A percentile compares a stretch with the other conserved stretches of the same genome.
Evolutionary conservation across 2,113 vertebrate genomes (phyloP).

Genomic region (Circaetus cinerascens): DNA sequence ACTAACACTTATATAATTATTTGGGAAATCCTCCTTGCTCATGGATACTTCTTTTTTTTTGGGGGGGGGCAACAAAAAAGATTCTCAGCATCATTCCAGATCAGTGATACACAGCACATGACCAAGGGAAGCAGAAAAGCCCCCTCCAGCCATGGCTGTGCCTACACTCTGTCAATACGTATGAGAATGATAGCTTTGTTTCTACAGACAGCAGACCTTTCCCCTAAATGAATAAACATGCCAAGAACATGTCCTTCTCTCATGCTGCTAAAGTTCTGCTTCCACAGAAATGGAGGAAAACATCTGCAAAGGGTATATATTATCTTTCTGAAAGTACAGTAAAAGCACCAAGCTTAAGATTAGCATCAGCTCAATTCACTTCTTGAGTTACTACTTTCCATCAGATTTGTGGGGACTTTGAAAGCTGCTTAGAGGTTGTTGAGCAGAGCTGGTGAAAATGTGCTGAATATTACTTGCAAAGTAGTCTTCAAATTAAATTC

Average conservation of each 20-base stretch:
- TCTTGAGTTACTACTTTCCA: not conserved
- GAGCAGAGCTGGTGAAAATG: not conserved
- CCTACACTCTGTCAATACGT: not conserved
- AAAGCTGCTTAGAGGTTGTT: not conserved
- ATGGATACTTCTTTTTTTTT: too few relatives aligned
- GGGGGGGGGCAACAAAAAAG: not conserved
- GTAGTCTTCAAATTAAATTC: conserved; percentile 28
- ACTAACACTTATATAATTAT: not conserved
- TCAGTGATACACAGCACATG: not conserved
- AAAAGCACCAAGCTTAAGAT: not conserved
- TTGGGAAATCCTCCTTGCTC: not conserved
- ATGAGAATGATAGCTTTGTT: not conserved
- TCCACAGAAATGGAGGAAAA: not conserved
- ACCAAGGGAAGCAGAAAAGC: not conserved
- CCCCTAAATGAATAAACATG: conserved; percentile 5
- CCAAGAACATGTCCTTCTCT: not conserved
- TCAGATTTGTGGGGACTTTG: not conserved
- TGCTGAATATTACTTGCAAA: conserved; percentile 32
- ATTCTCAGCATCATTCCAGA: not conserved
- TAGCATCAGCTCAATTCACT: not conserved
- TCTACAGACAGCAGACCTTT: not conserved
- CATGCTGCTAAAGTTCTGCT: not conserved
- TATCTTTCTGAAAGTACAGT: not conserved
- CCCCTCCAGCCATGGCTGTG: not conserved
- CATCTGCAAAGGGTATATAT: not conserved